Base-by-base conservation (phyloP, 2,888 invertebrate species). In the Syritta pipiens region DNA sequence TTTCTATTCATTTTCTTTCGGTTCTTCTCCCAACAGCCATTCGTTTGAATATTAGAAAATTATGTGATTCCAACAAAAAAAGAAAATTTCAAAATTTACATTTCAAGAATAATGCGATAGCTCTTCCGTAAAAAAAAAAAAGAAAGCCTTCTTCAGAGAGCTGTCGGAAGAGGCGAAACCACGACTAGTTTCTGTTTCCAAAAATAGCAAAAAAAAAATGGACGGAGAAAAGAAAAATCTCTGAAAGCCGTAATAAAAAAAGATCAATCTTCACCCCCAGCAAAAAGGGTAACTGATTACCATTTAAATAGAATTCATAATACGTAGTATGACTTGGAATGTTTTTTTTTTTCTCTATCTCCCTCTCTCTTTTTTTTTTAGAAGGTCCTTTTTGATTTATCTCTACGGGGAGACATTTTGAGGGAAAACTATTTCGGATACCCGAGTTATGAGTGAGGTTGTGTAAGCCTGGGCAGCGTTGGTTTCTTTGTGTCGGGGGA, bases 261-360 rank as follows among this genome's bases (percentile, higher is more conserved):
- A 74, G 79, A 74, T 67, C 72, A 79, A 79, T 79, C 74, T 79
- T 79, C 74, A 60, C 53, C 67, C 55, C 44, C 44, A 19, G 62
- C 79, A 74, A 74, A 79, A 79, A 79, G 79, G 79, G 74, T 79
- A 79, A 79, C 79, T 79, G 79, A 79, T 79, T 79, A 79, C 74
- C 79, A 79, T 79, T 74, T 79, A 79, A 79, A 79, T 79, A 79
- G 79, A 74, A 79, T 79, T 79, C 79, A 79, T 79, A 72, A 79
- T 67, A n/a, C n/a, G n/a, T n/a, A 67, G 72, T 68, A 79, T 79
- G 72, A 79, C 72, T 69, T n/a, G n/a, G n/a, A n/a, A n/a, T n/a
- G n/a, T n/a, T n/a, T n/a, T n/a, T 63, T 51, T 51, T 44, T 37
- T 44, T 30, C n/a, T n/a, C n/a, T n/a, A n/a, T n/a, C n/a, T n/a